Percentiles rank a stretch among this genome's conserved stretches.
Evolutionary conservation across 2,888 invertebrate species (phyloP).

Genomic region (Kuschelorhynchus macadamiae): DNA sequence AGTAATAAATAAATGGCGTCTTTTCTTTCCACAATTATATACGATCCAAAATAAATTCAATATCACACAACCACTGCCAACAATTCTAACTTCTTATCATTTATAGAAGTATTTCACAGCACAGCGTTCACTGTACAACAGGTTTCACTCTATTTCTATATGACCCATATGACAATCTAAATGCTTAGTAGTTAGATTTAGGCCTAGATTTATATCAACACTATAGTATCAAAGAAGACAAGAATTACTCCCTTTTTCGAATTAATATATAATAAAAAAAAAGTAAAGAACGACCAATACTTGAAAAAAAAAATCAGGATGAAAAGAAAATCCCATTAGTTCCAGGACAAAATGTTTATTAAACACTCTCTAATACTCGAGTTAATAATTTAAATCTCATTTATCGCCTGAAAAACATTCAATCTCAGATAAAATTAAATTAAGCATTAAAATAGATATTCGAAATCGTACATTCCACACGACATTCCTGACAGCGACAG

Average conservation of each 20-base stretch:
- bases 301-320: neutral
- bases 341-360: no score
- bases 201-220: conserved; percentile 4
- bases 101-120: conserved; percentile 8
- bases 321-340: neutral
- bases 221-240: conserved; percentile 6
- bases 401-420: neutral
- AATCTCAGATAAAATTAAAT: conserved; percentile 3
- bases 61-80: conserved; percentile 8
- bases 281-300: neutral
- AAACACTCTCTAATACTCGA: no score
- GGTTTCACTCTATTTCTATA: no score
- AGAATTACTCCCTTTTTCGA: conserved; percentile 5
- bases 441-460: neutral
- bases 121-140: conserved; percentile 6
- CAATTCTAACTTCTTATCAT: conserved; percentile 13
- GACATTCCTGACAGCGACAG: no score
- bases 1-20: conserved; percentile 8
- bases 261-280: conserved; percentile 2
- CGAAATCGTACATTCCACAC: neutral
- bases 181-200: conserved; percentile 1
- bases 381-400: no score
- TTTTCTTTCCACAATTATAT: conserved; percentile 5
- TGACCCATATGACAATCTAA: conserved; percentile 29
- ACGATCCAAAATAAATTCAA: neutral